Evolutionary conservation across 1,140 invertebrate species (phyloP).

Genomic region (Ladona fulva): DNA sequence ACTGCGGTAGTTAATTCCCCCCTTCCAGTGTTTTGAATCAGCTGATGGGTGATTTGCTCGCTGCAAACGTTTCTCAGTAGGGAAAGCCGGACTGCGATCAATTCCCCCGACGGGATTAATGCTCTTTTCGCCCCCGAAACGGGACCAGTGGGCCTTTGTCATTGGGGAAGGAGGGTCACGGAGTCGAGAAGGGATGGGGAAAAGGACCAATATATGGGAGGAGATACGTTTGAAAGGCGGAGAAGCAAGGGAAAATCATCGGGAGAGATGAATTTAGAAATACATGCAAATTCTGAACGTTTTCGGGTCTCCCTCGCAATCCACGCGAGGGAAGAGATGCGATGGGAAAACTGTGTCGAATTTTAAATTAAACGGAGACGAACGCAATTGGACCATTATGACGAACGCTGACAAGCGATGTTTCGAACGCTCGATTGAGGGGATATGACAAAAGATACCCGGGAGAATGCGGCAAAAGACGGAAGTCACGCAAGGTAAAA

Average conservation of each 20-base stretch:
- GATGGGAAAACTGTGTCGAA: no score
- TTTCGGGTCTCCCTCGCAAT: no score
- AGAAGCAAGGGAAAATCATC: not conserved
- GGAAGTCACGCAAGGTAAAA: no score
- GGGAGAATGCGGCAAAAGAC: no score
- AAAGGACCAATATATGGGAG: not conserved
- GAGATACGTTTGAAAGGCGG: not conserved
- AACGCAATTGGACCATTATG: no score
- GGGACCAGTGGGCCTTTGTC: not conserved
- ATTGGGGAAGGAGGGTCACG: not conserved
- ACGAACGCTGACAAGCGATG: no score
- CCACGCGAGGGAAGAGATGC: no score
- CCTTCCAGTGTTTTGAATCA: not conserved
- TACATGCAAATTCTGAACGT: no score
- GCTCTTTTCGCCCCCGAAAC: not conserved
- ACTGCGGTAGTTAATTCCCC: not conserved
- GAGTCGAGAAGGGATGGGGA: not conserved
- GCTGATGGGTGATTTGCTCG: constrained; percentile 7
- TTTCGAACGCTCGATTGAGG: no score
- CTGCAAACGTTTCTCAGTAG: not conserved
- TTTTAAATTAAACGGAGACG: no score
- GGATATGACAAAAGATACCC: no score
- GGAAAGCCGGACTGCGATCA: not conserved
- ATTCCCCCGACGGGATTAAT: not conserved
- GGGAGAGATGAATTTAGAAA: not conserved